These are phyloP conservation scores for Epinephelus lanceolatus DNA, from an alignment of 2,113 vertebrate species.

Conservation along the genomic window DNA sequence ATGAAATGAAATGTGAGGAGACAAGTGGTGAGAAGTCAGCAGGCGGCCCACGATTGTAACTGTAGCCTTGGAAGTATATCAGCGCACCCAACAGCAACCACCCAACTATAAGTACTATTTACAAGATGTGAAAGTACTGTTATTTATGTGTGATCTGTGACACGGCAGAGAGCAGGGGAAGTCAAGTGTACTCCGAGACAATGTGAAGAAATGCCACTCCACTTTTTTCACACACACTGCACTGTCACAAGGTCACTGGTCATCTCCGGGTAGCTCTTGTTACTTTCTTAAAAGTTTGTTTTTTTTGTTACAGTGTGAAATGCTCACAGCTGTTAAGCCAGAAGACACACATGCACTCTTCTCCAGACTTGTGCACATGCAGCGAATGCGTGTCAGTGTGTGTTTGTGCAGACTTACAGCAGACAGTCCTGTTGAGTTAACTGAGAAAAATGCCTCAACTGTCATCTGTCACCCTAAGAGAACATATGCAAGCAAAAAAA, in stretches of 20 bases:
- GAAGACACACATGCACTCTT: conserved; percentile 1
- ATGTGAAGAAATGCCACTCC: conserved; percentile 39
- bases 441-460: conserved; percentile 5
- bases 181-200: conserved; percentile 47
- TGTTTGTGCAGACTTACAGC: conserved; percentile 14
- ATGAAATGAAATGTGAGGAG: conserved; percentile 51
- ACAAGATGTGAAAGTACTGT: conserved; percentile 46
- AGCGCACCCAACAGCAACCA: conserved; percentile 13
- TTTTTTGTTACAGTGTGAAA: conserved; percentile 7
- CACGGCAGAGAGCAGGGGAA: conserved; percentile 39
- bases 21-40: conserved; percentile 39
- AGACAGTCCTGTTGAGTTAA: conserved; percentile 8
- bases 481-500: conserved; percentile 18
- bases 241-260: conserved; percentile 24
- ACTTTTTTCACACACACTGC: conserved; percentile 13
- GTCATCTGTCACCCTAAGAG: conserved; percentile 27
- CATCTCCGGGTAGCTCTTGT: background rate
- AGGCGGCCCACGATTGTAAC: conserved; percentile 10
- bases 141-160: conserved; percentile 42
- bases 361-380: background rate
- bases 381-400: background rate
- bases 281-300: conserved; percentile 30
- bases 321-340: conserved; percentile 12
- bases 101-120: conserved; percentile 33
- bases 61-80: conserved; percentile 22